Conservation (phyloP, 2,113 vertebrate species). For the Pterophyllum scalare region DNA sequence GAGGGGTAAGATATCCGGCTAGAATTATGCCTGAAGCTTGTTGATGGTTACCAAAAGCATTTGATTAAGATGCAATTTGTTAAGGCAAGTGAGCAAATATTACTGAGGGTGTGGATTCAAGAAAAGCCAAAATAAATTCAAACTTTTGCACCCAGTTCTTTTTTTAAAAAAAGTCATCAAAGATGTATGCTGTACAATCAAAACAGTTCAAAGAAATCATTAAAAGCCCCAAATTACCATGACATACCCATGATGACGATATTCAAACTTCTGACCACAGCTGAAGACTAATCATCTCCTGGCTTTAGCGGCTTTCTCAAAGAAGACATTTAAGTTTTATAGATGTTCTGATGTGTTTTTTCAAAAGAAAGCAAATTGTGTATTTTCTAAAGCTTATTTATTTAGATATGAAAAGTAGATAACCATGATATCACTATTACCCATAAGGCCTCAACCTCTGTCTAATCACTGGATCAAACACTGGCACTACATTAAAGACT, state of each 20-base stretch:
- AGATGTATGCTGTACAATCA: too few species aligned
- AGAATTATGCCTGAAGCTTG: too few species aligned
- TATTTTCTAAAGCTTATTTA: slow-evolving; percentile 2
- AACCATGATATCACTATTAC: background rate
- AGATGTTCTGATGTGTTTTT: background rate
- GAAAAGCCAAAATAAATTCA: too few species aligned
- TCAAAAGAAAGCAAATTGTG: background rate
- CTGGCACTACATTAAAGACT: background rate
- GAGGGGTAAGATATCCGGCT: too few species aligned
- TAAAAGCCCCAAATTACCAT: background rate
- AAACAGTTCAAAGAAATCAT: background rate
- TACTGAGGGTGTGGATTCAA: too few species aligned
- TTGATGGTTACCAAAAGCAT: too few species aligned
- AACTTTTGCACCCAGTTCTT: background rate
- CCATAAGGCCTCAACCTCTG: background rate
- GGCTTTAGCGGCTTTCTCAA: background rate
- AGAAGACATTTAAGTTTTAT: background rate
- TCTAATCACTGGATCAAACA: slow-evolving; percentile 2
- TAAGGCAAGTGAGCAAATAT: too few species aligned
- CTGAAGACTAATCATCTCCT: background rate
- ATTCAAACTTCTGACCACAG: background rate
- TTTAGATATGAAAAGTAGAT: background rate
- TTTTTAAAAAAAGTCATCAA: slow-evolving; percentile 2
- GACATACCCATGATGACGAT: background rate
- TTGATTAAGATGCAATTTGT: too few species aligned